Percentiles rank a stretch among this genome's conserved stretches.
Evolutionary conservation across 2,888 invertebrate species (phyloP).

Genomic region (Meteorus cinctellus): DNA sequence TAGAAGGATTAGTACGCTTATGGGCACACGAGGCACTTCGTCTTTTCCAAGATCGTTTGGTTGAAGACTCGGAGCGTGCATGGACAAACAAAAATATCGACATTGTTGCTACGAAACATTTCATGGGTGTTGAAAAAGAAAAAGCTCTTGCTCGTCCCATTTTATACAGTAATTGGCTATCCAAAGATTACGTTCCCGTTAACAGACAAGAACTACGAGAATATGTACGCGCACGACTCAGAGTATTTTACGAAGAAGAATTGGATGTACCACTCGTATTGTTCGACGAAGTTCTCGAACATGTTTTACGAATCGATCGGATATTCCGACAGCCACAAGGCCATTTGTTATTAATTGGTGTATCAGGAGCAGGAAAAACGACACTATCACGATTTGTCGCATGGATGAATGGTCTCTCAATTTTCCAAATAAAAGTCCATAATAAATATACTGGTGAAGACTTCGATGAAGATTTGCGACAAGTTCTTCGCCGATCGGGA

Average conservation of each 20-base stretch:
- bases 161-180: constrained; percentile 98
- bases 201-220: constrained; percentile 95
- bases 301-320: constrained; percentile 97
- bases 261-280: constrained; percentile 97
- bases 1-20: constrained; percentile 96
- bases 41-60: constrained; percentile 96
- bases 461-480: constrained; percentile 98
- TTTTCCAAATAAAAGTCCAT: constrained; percentile 99
- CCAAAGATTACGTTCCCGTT: constrained; percentile 98
- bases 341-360: constrained; percentile 97
- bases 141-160: constrained; percentile 94
- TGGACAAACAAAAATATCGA: constrained; percentile 99
- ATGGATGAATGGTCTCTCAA: constrained; percentile 99
- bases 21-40: constrained; percentile 99
- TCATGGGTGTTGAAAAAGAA: constrained; percentile 90
- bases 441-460: constrained; percentile 99
- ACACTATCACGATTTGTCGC: constrained; percentile 99
- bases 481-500: constrained; percentile 88
- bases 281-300: constrained; percentile 99
- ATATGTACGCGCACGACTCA: constrained; percentile 96
- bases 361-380: constrained; percentile 99
- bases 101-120: constrained; percentile 92
- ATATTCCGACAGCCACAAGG: constrained; percentile 99
- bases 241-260: constrained; percentile 99
- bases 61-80: constrained; percentile 93